Evolutionary conservation across 2,113 vertebrate species (phyloP), one percentile per base, ranked within the genome.

Genomic region (Kryptolebias marmoratus): DNA sequence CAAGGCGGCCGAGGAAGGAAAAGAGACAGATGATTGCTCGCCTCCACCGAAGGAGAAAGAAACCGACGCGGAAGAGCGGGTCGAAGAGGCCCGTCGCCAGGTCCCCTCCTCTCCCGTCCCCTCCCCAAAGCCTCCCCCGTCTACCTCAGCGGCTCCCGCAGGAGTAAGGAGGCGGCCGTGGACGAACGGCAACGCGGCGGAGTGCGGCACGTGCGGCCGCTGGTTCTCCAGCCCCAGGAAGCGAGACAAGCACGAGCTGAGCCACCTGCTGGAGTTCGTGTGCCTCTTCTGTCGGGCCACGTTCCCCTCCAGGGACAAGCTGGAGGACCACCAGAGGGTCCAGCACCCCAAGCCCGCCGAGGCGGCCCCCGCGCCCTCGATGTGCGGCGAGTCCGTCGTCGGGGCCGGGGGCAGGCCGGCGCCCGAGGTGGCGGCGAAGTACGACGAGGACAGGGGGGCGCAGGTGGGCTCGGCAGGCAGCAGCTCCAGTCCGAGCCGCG

Each of bases 171-270:
- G 87, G 57, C 82, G 73, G 50, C 87, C 81, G 68, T 94, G 90
- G 89, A 85, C 89, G 77, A 86, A 89, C 2, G 94, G 93, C 47
- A 93, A 94, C 30, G 92, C 93, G 39, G 93, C 95, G 47, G 91
- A 94, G 70, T 97, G 96, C 13, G 90, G 92, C 18, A 94, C 94
- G 18, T 96, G 96, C 60, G 94, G 95, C 61, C 93, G 96, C 74
- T 93, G 93, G 75, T 97, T 96, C 76, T 92, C 95, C 8, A 95
- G 94, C 53, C 74, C 92, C 62, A 90, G 94, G 75, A 96, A 96
- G 79, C 90, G 96, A 85, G 93, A 93, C 74, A 96, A 95, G 82
- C 96, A 97, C 42, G 95, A 96, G 75, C 91, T 96, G 57, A 94
- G 92, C 67, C 96, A 96, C 55, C 90, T 95, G 63, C 89, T 94